A percentile compares a stretch with the other conserved stretches of the same genome.
Evolutionary conservation across 2,113 vertebrate species (phyloP).

Genomic region (Prunella fulvescens): DNA sequence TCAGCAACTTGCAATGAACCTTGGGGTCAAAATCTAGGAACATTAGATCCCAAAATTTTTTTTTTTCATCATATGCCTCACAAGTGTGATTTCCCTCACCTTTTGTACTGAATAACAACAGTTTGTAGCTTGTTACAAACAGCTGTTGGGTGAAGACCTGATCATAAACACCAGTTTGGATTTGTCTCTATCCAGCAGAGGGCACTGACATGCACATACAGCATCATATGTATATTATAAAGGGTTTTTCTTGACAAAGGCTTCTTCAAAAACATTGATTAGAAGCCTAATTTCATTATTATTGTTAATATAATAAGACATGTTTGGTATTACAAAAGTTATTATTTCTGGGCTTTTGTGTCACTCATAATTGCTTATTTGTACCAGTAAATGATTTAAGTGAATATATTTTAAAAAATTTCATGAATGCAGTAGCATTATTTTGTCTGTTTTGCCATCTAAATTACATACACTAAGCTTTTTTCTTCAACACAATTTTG

Average conservation of each 20-base stretch:
- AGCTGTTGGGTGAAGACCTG: not conserved
- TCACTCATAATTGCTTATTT: not conserved
- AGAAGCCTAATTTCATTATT: not conserved
- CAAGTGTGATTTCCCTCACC: not conserved
- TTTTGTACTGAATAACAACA: not conserved
- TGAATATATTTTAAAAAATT: not conserved
- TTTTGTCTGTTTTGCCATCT: not conserved
- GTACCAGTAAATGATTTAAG: not conserved
- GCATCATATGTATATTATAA: not conserved
- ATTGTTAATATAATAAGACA: not conserved
- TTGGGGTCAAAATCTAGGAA: not conserved
- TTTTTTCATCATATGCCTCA: not conserved
- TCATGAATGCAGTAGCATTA: not conserved
- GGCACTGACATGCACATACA: not conserved
- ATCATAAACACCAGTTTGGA: not conserved
- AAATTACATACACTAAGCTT: not conserved
- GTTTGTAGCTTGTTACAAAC: not conserved
- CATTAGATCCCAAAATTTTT: not conserved
- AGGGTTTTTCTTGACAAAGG: rapidly evolving
- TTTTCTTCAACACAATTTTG: not conserved
- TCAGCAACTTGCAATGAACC: not conserved
- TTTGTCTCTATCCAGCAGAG: slow-evolving; percentile 39
- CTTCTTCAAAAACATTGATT: not conserved
- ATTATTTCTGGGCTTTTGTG: not conserved
- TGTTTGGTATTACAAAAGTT: not conserved